phyloP scores from a whole-genome alignment of 2,797 vertebrate species.

The Monodelphis domestica region DNA sequence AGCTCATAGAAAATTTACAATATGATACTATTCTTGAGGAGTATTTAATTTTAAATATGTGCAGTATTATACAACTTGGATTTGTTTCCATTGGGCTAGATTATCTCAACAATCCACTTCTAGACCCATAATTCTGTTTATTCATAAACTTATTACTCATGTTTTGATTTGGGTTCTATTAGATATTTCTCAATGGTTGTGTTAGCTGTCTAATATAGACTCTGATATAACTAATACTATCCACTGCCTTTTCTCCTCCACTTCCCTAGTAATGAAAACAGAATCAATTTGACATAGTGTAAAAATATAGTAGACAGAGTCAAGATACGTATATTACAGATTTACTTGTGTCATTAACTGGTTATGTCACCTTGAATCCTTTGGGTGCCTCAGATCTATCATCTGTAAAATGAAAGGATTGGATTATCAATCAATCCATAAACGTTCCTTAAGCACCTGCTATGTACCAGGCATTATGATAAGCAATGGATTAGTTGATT shows the following conservation, averaged over 20 bases:
- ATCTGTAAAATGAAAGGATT: neutral
- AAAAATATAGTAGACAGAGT: neutral
- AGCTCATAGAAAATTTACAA: neutral
- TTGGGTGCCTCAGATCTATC: neutral
- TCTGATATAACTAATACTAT: neutral
- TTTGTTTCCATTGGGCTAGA: neutral
- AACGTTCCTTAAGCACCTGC: neutral
- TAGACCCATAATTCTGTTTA: neutral
- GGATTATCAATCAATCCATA: neutral
- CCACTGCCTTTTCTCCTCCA: neutral
- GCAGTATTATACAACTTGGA: neutral
- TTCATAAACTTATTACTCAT: neutral
- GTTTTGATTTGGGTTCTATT: neutral
- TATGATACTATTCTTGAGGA: neutral
- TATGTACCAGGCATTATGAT: neutral
- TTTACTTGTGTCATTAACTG: neutral
- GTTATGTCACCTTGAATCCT: neutral
- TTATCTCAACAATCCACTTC: neutral
- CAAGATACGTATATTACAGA: neutral
- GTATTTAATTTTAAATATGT: neutral
- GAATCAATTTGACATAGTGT: neutral
- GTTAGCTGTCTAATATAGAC: neutral
- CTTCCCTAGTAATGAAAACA: neutral
- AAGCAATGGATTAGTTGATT: neutral
- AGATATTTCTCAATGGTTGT: neutral